These are phyloP conservation scores for Hycleus cichorii DNA, from an alignment of 1,140 invertebrate genomes.

Conservation along the genomic window DNA sequence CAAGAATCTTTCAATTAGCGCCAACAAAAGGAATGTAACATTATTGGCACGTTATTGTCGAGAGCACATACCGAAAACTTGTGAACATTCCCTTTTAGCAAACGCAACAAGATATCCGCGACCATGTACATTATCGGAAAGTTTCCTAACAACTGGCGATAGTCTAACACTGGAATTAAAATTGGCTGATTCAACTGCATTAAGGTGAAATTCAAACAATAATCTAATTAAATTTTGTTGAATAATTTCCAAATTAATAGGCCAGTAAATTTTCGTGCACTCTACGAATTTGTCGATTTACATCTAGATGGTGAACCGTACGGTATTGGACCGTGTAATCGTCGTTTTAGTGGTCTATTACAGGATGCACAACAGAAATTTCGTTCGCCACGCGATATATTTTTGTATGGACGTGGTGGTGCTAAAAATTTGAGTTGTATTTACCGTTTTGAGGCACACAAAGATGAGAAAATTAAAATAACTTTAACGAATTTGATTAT, in stretches of 20 bases:
- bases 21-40: constrained; percentile 57
- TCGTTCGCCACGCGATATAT: constrained; percentile 70
- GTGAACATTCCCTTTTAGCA: constrained; percentile 63
- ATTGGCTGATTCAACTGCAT: constrained; percentile 72
- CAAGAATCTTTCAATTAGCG: constrained; percentile 18
- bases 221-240: not conserved
- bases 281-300: constrained; percentile 86
- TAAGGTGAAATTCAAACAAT: constrained; percentile 49
- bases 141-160: constrained; percentile 72
- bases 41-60: constrained; percentile 70
- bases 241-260: constrained; percentile 42
- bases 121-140: constrained; percentile 72
- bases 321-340: constrained; percentile 57
- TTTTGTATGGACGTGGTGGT: constrained; percentile 78
- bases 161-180: constrained; percentile 72
- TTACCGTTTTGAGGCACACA: constrained; percentile 75
- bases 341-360: constrained; percentile 58
- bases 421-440: constrained; percentile 73
- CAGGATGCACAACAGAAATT: constrained; percentile 52
- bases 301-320: constrained; percentile 74
- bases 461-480: constrained; percentile 66
- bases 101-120: constrained; percentile 50
- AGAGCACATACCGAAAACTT: constrained; percentile 66
- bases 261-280: constrained; percentile 71
- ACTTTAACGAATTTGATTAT: constrained; percentile 59